Base-by-base conservation (phyloP, 2,113 vertebrate genomes). In the Dendropsophus ebraccatus region DNA sequence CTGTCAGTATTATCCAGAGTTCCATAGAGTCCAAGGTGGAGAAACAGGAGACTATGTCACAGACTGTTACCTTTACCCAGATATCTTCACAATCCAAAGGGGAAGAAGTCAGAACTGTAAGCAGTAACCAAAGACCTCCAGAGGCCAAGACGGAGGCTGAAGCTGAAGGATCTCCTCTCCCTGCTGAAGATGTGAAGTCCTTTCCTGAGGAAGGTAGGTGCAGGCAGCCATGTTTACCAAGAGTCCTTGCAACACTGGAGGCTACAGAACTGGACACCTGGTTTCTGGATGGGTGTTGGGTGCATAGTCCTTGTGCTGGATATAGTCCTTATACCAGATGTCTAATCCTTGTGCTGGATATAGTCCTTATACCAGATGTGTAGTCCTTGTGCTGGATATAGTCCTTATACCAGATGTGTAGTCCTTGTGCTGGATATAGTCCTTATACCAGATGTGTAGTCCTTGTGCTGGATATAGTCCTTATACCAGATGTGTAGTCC, bases 171-270 rank as follows among this genome's bases (percentile, higher is more conserved):
- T 56, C 54, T 23, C 54, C 54, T 7, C 19, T 56, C 23, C 56
- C 56, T 60, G 56, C 56, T 5, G 10, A 37, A 1, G 30, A 23
- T 19, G 17, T 41, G 14, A 41, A 76, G 13, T 65, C 83, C 28
- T 41, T 56, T 32, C 54, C 84, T 41, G 76, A 85, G 12, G 83
- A 86, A 86, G 84, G 84, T 86, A 41, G 32, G 84, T 65, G 21
- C 49, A 37, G 52, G 25, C 56, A 16, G 4, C 28, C 30, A 8
- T 5, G 13, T 62, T 11, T 25, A 28, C 9, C 11, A 62, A 8
- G 41, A 3, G 49, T 50, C 49, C 49, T 50, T 4, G 49, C 12
- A 14, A 50, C 54, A 25, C 58, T 62, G n/a, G 23, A 62, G 12
- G 58, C 2, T n/a, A 9, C 58, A 25, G n/a, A 3, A n/a, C 58